Conservation (phyloP, 2,797 vertebrate species). For the Parotocinclus haroldoi region DNA sequence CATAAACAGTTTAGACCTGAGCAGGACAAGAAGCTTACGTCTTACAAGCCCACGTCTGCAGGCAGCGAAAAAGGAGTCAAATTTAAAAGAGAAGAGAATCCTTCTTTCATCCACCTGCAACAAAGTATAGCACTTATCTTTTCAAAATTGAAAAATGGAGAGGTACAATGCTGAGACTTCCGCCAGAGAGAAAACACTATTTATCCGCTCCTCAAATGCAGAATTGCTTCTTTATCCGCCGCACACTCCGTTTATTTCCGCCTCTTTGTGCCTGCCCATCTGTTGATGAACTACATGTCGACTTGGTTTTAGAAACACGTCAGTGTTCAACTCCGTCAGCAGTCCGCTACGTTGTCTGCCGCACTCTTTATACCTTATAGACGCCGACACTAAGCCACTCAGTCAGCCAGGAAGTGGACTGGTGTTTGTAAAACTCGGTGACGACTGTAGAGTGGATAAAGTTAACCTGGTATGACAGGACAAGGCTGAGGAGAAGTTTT, state of each 20-base stretch:
- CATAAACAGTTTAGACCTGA: too few species aligned
- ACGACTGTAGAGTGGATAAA: too few species aligned
- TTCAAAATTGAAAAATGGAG: conserved; percentile 40
- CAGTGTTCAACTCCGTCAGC: conserved; percentile 28
- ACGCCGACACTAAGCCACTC: conserved; percentile 56
- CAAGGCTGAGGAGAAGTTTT: too few species aligned
- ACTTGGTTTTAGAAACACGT: conserved; percentile 12
- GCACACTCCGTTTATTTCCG: conserved; percentile 3
- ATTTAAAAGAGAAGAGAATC: conserved; percentile 14
- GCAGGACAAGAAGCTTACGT: too few species aligned
- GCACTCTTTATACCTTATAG: too few species aligned
- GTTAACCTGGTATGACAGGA: too few species aligned
- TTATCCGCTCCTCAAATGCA: conserved; percentile 12
- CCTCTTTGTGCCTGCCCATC: conserved; percentile 1
- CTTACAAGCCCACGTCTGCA: not conserved
- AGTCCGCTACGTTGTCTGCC: conserved; percentile 26
- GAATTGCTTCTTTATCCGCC: conserved; percentile 7
- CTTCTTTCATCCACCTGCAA: conserved; percentile 15
- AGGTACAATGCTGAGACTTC: conserved; percentile 13
- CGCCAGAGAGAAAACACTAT: conserved; percentile 9
- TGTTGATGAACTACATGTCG: conserved; percentile 29
- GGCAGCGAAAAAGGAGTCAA: not conserved
- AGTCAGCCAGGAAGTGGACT: too few species aligned
- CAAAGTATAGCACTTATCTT: conserved; percentile 36
- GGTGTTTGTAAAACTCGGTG: too few species aligned